Base-by-base conservation (phyloP, 2,888 invertebrate genomes). In the Phoronis australis region DNA sequence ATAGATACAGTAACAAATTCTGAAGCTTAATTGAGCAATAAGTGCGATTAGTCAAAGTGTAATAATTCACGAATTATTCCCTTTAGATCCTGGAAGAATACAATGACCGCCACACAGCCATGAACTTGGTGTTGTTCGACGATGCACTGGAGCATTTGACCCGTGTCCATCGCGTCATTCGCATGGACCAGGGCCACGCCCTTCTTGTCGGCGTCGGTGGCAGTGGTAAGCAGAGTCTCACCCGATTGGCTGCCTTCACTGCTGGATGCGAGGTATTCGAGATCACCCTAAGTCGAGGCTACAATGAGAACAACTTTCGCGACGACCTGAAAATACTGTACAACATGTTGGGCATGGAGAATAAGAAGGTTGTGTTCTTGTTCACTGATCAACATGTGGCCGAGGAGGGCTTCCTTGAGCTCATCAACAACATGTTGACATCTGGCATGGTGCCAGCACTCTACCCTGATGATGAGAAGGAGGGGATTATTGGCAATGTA, bases 101-200 rank as follows among this genome's bases (percentile, higher is more conserved):
- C 76, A 88, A 88, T 69, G 90, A 90, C 60, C 82, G 83, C 23
- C 80, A 83, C 44, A 67, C 68, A 5, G 85, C 86, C 67, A 81
- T 93, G 79, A 85, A 84, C 23, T 81, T 94, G 57, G 91, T 94
- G 0, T 80, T 94, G 23, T 94, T 94, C 71, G 89, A 94, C 68
- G 92, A 93, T 70, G 93, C 91, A 38, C 77, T 94, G 45, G 92
- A 94, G 69, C 93, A 95, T 75, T 73, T 94, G 66, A 93, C 90
- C 0, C 82, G 93, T 41, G 83, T 91, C 12, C 92, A 93, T 63
- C 84, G 94, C 22, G 86, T 87, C 0, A 79, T 94, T 52, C 82
- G 93, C 56, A 85, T 91, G 84, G 83, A 87, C 67, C 80, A 86
- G 56, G 92, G 92, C 0, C 90, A 94, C 71, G 84, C 87, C 4